Conservation (phyloP, 2,888 invertebrate genomes). For the Amphimallon solstitiale region DNA sequence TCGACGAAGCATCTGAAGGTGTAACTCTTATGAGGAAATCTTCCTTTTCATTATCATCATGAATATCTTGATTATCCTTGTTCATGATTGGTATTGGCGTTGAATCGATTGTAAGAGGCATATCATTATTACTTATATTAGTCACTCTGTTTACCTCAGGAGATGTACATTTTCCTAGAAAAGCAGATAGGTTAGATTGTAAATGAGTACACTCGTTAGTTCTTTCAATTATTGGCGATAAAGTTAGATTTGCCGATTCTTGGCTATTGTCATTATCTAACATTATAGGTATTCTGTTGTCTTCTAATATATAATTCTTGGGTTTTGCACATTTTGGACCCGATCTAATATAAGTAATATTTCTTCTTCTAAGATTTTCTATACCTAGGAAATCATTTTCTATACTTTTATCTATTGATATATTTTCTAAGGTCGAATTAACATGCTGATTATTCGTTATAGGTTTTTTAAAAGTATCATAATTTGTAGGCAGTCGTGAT, state of each 20-base stretch:
- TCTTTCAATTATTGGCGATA: constrained; percentile 10
- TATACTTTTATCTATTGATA: neutral
- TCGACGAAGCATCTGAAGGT: too few species aligned
- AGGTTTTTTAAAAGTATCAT: constrained; percentile 38
- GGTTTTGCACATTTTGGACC: constrained; percentile 39
- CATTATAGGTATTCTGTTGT: constrained; percentile 12
- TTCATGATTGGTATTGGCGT: too few species aligned
- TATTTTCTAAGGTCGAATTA: constrained; percentile 41
- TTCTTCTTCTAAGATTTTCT: neutral
- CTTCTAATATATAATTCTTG: constrained; percentile 7
- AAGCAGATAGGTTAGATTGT: neutral
- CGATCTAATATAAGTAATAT: constrained; percentile 18
- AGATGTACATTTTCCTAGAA: neutral
- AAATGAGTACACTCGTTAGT: neutral
- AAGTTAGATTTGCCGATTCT: neutral
- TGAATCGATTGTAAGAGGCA: too few species aligned
- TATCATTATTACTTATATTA: neutral
- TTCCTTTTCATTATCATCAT: too few species aligned
- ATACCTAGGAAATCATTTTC: too few species aligned
- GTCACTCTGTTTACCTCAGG: neutral
- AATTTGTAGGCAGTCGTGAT: constrained; percentile 20
- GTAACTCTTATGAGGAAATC: too few species aligned
- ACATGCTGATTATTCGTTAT: constrained; percentile 42
- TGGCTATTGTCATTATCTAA: neutral
- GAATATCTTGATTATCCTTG: too few species aligned